phyloP scores from a whole-genome alignment of 2,888 invertebrate genomes.

The Aromia moschata region DNA sequence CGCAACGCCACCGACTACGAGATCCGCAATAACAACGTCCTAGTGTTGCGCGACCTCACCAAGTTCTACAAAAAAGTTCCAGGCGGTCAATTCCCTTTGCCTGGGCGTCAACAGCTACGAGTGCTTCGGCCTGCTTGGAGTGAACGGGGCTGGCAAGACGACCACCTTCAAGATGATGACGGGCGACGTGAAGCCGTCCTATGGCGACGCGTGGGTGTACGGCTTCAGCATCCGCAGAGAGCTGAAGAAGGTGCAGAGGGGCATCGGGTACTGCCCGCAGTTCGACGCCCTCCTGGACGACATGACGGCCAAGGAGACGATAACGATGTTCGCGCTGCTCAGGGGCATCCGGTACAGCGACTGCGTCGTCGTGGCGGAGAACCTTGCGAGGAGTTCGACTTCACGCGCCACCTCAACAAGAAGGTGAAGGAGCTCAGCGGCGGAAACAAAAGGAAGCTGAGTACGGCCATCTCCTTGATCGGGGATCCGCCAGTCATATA shows the following conservation, averaged over 20 bases:
- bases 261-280: conserved; percentile 68
- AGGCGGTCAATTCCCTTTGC: conserved; percentile 78
- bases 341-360: conserved; percentile 61
- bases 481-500: conserved; percentile 67
- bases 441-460: conserved; percentile 68
- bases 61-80: conserved; percentile 76
- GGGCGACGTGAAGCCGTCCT: conserved; percentile 78
- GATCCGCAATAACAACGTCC: conserved; percentile 61
- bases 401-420: conserved; percentile 62
- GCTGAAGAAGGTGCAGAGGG: conserved; percentile 69
- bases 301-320: conserved; percentile 66
- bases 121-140: conserved; percentile 84
- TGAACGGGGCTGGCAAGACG: conserved; percentile 90
- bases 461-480: conserved; percentile 66
- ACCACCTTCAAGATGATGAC: conserved; percentile 92
- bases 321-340: conserved; percentile 65
- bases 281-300: conserved; percentile 68
- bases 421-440: conserved; percentile 63
- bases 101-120: conserved; percentile 76
- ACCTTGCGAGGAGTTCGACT: conserved; percentile 62
- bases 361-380: conserved; percentile 52
- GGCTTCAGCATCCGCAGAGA: conserved; percentile 61
- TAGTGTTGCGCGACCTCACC: conserved; percentile 73
- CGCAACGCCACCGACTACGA: conserved; percentile 57
- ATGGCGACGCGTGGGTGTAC: conserved; percentile 74